Evolutionary conservation across 2,888 invertebrate genomes (phyloP).

Genomic region (Iselma pallidipennis): DNA sequence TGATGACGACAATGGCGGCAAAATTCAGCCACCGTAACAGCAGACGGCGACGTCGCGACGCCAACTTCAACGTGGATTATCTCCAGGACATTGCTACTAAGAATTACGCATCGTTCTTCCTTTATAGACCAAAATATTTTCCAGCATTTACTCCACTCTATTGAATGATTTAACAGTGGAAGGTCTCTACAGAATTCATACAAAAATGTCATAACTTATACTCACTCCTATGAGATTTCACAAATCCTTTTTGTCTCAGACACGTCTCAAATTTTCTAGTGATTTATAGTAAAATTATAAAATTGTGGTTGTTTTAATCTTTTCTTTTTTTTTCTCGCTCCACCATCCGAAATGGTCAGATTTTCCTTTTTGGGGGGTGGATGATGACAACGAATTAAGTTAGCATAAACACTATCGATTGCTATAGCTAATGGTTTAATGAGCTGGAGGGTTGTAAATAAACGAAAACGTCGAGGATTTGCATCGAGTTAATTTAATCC

Average conservation of each 20-base stretch:
- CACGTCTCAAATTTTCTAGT: no score
- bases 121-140: background rate
- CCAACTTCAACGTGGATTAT: slow-evolving; percentile 10
- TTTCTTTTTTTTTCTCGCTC: no score
- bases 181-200: background rate
- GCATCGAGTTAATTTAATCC: slow-evolving; percentile 46
- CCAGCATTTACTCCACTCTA: background rate
- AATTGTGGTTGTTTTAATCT: no score
- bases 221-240: background rate
- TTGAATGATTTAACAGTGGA: background rate
- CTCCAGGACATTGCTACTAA: background rate
- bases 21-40: slow-evolving; percentile 19
- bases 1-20: background rate
- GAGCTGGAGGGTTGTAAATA: slow-evolving; percentile 37
- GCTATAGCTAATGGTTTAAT: slow-evolving; percentile 31
- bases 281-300: no score
- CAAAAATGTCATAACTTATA: background rate
- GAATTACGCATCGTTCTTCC: background rate
- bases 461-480: slow-evolving; percentile 42
- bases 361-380: no score
- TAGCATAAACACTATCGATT: slow-evolving; percentile 23
- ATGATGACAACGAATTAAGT: background rate
- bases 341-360: no score
- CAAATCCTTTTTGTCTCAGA: background rate
- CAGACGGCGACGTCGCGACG: slow-evolving; percentile 26